Conservation (phyloP, 2,797 vertebrate genomes). For the Tapera naevia region DNA sequence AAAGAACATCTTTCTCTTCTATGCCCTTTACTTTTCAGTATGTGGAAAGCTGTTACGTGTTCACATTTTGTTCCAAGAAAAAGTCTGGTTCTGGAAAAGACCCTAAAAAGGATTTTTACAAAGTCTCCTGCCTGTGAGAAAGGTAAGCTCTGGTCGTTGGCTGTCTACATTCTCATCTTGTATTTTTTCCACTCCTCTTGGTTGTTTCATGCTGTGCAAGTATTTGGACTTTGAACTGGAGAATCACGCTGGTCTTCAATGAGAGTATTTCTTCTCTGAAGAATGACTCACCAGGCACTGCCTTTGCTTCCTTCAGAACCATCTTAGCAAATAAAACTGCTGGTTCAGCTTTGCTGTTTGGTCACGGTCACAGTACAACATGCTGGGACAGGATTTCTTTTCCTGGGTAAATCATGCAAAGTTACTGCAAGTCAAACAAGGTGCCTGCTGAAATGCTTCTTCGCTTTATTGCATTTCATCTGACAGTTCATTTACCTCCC, state of each 20-base stretch:
- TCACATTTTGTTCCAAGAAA: background rate
- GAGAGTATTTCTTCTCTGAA: background rate
- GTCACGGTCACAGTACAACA: background rate
- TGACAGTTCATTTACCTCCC: background rate
- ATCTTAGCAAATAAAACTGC: background rate
- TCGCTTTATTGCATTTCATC: background rate
- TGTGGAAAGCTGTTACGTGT: background rate
- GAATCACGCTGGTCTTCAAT: background rate
- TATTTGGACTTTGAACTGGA: background rate
- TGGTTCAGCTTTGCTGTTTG: background rate
- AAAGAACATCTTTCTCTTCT: background rate
- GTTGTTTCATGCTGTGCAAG: conserved; percentile 1
- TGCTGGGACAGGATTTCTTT: background rate
- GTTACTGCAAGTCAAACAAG: background rate
- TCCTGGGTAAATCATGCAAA: background rate
- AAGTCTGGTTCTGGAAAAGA: background rate
- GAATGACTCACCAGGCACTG: background rate
- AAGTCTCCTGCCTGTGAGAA: background rate
- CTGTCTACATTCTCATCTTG: background rate
- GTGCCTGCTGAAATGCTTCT: conserved; percentile 25
- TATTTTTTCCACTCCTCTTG: background rate
- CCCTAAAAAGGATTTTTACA: background rate
- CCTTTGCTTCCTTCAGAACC: background rate
- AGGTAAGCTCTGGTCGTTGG: background rate
- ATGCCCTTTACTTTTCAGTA: background rate